These are phyloP conservation scores for Holothuria glaberrima DNA, from an alignment of 35 echinoderm and acorn worm genomes.

Conservation along the genomic window DNA sequence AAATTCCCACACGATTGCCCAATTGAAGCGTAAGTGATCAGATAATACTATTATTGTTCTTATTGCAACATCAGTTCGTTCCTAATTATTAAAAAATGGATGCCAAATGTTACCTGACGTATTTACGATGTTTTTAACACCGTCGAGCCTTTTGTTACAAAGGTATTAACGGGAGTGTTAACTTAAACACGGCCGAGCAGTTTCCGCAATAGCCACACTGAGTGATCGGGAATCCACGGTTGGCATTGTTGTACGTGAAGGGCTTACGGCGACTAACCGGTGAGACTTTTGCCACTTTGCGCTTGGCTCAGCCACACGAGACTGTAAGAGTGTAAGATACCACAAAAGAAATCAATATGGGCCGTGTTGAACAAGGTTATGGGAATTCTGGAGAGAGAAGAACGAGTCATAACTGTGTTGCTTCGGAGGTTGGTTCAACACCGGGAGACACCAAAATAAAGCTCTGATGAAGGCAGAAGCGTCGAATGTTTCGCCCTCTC, in stretches of 20 bases:
- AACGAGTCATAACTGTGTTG: slow-evolving; percentile 43
- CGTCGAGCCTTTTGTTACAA: slow-evolving; percentile 1
- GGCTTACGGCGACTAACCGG: slow-evolving; percentile 53
- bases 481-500: too few species aligned
- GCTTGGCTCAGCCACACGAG: slow-evolving; percentile 4
- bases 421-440: slow-evolving; percentile 10
- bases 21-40: slow-evolving; percentile 36
- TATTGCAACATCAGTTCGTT: slow-evolving; percentile 30
- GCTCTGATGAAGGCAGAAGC: too few species aligned
- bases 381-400: slow-evolving; percentile 43
- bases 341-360: slow-evolving; percentile 40
- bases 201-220: neutral
- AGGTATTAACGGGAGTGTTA: slow-evolving; percentile 52
- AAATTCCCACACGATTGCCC: slow-evolving; percentile 36
- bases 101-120: neutral
- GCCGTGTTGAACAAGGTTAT: slow-evolving; percentile 58
- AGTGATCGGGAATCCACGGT: neutral
- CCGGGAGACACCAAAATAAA: too few species aligned
- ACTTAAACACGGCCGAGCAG: slow-evolving; percentile 20
- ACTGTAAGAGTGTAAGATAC: slow-evolving; percentile 18
- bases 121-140: slow-evolving; percentile 1
- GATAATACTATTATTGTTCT: slow-evolving; percentile 45
- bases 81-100: neutral
- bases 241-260: slow-evolving; percentile 43
- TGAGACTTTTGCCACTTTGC: slow-evolving; percentile 37